Conservation (phyloP, 2,888 invertebrate genomes). For the Morpho achilles region DNA sequence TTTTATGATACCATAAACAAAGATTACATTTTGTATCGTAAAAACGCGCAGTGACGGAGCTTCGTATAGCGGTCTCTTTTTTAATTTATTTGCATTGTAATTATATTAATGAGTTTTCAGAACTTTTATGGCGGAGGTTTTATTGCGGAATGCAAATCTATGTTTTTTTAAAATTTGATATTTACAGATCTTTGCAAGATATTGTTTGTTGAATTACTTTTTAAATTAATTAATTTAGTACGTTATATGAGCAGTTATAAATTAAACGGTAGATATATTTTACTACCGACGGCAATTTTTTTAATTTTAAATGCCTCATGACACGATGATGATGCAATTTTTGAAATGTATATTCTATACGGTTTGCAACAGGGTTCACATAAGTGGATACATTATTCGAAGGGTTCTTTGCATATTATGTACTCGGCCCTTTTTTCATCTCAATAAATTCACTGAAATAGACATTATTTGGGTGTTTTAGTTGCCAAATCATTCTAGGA, state of each 20-base stretch:
- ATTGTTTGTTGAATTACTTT: constrained; percentile 1
- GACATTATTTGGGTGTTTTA: too few species aligned
- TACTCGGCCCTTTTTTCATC: too few species aligned
- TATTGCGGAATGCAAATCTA: constrained; percentile 5
- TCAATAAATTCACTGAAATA: too few species aligned
- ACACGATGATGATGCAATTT: too few species aligned
- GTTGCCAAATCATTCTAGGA: too few species aligned
- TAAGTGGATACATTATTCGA: too few species aligned
- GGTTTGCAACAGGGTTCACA: too few species aligned
- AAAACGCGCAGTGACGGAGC: constrained; percentile 15
- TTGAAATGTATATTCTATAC: too few species aligned
- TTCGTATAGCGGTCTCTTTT: constrained; percentile 15
- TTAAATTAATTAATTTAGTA: not conserved
- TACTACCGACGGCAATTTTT: too few species aligned
- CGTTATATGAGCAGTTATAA: not conserved
- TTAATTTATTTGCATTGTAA: constrained; percentile 20
- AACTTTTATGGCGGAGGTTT: constrained; percentile 8
- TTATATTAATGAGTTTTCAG: constrained; percentile 2
- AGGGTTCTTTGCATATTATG: too few species aligned
- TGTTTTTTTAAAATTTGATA: constrained; percentile 13
- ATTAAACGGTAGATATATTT: too few species aligned
- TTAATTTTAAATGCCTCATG: too few species aligned
- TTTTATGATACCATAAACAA: constrained; percentile 22
- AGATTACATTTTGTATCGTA: constrained; percentile 19
- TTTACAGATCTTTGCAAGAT: constrained; percentile 14